phyloP scores from a whole-genome alignment of 2,113 vertebrate species.

The Notechis scutatus region DNA sequence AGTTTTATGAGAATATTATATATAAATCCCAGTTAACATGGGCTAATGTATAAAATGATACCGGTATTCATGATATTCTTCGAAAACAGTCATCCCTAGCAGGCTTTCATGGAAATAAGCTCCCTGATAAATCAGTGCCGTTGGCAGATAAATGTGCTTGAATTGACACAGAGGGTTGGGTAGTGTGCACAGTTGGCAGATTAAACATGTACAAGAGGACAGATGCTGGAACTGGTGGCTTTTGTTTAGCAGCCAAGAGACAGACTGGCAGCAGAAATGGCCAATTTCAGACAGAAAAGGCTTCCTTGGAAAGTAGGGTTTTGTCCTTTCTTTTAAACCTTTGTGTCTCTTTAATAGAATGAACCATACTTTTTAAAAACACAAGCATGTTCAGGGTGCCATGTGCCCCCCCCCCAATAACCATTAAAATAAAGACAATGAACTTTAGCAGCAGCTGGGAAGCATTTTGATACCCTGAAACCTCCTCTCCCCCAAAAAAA shows the following conservation, averaged over 20 bases:
- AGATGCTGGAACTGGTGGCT: slow-evolving; percentile 17
- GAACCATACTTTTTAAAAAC: not conserved
- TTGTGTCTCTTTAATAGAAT: not conserved
- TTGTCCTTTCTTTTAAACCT: not conserved
- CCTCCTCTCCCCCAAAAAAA: not conserved
- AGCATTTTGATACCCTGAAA: not conserved
- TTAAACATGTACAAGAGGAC: not conserved
- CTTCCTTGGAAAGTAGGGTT: not conserved
- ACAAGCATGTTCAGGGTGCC: too few relatives aligned
- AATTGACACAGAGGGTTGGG: not conserved
- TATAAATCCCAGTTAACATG: not conserved
- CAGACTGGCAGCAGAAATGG: not conserved
- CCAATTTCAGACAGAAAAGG: not conserved
- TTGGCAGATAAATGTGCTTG: not conserved
- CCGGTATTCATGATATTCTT: not conserved
- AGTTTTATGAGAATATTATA: not conserved
- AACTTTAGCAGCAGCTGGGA: slow-evolving; percentile 22
- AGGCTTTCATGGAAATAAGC: not conserved
- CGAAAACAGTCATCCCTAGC: not conserved
- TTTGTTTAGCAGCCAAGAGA: not conserved
- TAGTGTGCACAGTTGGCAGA: not conserved
- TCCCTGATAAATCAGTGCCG: not conserved
- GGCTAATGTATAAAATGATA: not conserved
- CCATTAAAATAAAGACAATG: not conserved
- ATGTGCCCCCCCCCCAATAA: not conserved